Base-by-base conservation (phyloP, 1,140 invertebrate genomes). In the Pinna nobilis region DNA sequence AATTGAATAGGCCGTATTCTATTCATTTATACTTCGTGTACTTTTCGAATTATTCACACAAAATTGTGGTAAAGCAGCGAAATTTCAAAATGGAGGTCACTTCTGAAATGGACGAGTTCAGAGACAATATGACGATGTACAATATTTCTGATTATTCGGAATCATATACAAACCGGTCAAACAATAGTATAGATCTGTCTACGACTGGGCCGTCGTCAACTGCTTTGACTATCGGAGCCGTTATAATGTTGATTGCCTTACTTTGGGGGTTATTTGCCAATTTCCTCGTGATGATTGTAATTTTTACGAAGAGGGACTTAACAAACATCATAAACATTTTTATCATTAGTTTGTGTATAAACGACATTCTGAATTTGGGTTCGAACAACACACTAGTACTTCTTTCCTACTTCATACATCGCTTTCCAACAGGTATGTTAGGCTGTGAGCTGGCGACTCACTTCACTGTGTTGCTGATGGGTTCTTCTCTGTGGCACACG, bases 401-500 rank as follows among this genome's bases (percentile, higher is more conserved):
- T 20, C 68, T 84, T 0, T 88, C 87, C 0, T 89, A 89, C 72
- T 81, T 88, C 35, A 79, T 81, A 51, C 79, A 80, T 49, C 59
- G 41, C 13, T 89, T 87, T 86, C 76, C 77, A 11, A 79, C 83
- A 37, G 86, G 84, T 25, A 66, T 81, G 47, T 68, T 85, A 0
- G 77, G 85, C 7, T 89, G 88, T 73, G 82, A 84, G 60, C 73
- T 88, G 32, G 78, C 82, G n/a, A 84, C 84, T 18, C 84, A 88
- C 66, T 85, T 89, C 63, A 85, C 82, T 6, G 83, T 88, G 11
- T 75, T 88, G 7, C 72, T 88, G 4, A 87, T 85, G 79, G 87
- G 88, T 1, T 86, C 83, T 11, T 87, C 86, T 3, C 67, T 89
- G 6, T 89, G 87, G 87, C 88, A 89, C 73, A 86, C 87, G 28